These are phyloP conservation scores for Monoplex corrugatus DNA, from an alignment of 2,888 invertebrate genomes.

Conservation along the genomic window DNA sequence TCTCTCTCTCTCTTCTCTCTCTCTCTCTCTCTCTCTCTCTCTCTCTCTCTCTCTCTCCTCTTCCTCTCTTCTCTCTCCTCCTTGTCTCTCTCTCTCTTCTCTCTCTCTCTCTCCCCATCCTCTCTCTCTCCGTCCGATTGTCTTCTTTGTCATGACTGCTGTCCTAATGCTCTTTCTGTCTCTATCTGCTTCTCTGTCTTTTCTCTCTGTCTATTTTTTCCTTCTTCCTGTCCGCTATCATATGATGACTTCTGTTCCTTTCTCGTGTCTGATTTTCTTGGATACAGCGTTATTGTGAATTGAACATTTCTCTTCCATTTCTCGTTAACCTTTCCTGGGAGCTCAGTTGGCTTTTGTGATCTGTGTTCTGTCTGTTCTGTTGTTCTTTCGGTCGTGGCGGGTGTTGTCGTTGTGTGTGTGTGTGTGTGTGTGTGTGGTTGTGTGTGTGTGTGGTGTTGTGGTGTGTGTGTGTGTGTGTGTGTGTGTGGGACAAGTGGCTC, in stretches of 20 bases:
- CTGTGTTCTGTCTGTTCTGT: not conserved
- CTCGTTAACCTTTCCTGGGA: too few relatives aligned
- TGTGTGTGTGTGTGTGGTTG: too few relatives aligned
- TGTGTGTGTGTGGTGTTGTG: too few relatives aligned
- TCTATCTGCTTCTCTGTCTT: not conserved
- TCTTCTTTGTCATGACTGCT: not conserved
- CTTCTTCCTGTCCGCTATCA: not conserved
- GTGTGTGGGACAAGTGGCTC: too few relatives aligned
- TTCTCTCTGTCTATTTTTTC: not conserved
- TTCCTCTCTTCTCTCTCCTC: not conserved
- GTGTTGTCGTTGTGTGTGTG: too few relatives aligned
- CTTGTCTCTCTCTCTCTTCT: too few relatives aligned
- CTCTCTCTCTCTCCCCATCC: too few relatives aligned
- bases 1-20: constrained; percentile 31
- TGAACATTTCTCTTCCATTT: too few relatives aligned
- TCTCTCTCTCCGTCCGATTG: too few relatives aligned
- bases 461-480: too few relatives aligned
- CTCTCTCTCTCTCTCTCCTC: not conserved
- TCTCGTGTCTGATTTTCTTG: not conserved
- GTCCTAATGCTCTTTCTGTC: not conserved
- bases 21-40: constrained; percentile 41
- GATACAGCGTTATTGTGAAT: not conserved
- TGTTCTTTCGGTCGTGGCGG: too few relatives aligned
- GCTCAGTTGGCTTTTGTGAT: too few relatives aligned
- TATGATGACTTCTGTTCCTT: not conserved